A percentile compares a stretch with the other conserved stretches of the same genome.
Conservation (phyloP, 2,797 vertebrate species). For the Rhinella marina region DNA sequence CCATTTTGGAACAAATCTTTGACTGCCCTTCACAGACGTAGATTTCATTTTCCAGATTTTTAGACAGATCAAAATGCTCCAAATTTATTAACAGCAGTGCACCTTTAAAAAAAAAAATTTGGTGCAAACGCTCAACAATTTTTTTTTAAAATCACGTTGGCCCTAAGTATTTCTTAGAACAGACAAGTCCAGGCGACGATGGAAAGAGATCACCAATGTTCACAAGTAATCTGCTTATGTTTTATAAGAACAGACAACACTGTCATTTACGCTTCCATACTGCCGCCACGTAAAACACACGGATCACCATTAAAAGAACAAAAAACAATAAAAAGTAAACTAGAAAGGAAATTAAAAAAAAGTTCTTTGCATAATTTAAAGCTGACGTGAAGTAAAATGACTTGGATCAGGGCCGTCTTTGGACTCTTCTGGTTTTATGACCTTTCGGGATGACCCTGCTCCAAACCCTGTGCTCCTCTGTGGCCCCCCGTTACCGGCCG, state of each 20-base stretch:
- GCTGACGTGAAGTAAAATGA: not conserved
- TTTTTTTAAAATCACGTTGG: too few relatives aligned
- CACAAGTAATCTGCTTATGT: not conserved
- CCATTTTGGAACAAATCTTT: too few relatives aligned
- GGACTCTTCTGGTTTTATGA: not conserved
- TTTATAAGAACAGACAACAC: not conserved
- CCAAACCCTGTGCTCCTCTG: not conserved
- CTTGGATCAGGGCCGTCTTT: not conserved
- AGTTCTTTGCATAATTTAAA: slow-evolving; percentile 39
- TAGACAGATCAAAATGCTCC: too few relatives aligned
- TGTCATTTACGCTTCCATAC: not conserved
- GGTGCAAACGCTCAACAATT: too few relatives aligned
- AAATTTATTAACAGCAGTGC: too few relatives aligned
- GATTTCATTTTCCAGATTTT: too few relatives aligned
- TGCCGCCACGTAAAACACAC: not conserved
- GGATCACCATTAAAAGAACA: not conserved
- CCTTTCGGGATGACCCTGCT: not conserved
- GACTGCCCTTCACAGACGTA: too few relatives aligned
- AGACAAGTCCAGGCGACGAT: too few relatives aligned
- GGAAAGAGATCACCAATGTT: not conserved
- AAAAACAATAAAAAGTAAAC: not conserved
- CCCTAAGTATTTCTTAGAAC: too few relatives aligned
- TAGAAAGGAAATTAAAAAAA: not conserved
- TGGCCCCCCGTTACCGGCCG: not conserved
- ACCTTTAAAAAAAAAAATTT: too few relatives aligned